A percentile compares a stretch with the other conserved stretches of the same genome.
Evolutionary conservation across 2,888 invertebrate genomes (phyloP).

Genomic region (Cheilosia scutellata): DNA sequence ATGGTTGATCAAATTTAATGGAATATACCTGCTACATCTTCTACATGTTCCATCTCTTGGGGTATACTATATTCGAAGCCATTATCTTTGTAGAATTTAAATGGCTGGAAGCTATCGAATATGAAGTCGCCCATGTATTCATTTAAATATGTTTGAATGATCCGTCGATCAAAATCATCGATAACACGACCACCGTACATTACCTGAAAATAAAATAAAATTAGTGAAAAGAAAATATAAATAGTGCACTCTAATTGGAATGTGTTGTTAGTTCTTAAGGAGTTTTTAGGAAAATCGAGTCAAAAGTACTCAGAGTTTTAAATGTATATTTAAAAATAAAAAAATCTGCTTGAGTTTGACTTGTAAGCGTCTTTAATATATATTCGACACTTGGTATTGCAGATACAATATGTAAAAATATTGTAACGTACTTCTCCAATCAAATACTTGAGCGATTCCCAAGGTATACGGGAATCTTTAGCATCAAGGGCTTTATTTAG

Average conservation of each 20-base stretch:
- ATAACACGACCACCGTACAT: conserved; percentile 98
- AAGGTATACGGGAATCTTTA: conserved; percentile 89
- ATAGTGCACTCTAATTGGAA: too few species aligned
- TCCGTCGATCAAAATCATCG: conserved; percentile 94
- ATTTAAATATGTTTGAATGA: conserved; percentile 94
- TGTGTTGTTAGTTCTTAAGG: too few species aligned
- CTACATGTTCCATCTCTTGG: conserved; percentile 76
- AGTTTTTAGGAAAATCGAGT: too few species aligned
- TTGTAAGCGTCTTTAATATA: too few species aligned
- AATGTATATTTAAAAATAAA: background rate
- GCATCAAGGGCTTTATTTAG: conserved; percentile 88
- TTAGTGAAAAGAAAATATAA: background rate
- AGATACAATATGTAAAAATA: too few species aligned
- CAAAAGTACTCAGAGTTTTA: background rate
- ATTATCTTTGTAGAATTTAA: conserved; percentile 93
- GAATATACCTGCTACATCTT: conserved; percentile 47
- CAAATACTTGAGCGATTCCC: conserved; percentile 95
- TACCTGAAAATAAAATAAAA: conserved; percentile 85
- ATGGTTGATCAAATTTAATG: background rate
- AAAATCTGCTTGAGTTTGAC: too few species aligned
- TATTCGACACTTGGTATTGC: too few species aligned
- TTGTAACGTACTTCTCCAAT: conserved; percentile 90
- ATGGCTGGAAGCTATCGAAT: conserved; percentile 95
- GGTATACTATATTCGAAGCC: conserved; percentile 92
- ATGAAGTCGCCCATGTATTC: conserved; percentile 98